phyloP scores from a whole-genome alignment of 2,888 invertebrate genomes.

The Pyrrhia umbra region DNA sequence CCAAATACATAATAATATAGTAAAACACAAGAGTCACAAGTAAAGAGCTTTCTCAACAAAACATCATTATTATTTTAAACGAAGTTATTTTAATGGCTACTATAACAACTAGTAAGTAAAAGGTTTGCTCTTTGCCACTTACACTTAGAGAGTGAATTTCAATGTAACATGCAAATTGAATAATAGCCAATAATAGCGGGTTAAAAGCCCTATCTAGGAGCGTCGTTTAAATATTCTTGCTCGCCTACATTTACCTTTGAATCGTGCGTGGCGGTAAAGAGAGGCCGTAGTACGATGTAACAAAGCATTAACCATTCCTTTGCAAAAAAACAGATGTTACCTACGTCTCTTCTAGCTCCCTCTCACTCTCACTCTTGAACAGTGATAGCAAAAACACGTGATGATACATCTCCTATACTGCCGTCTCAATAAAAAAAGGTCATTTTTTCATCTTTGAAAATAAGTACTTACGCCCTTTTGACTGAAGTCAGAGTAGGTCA shows the following conservation, averaged over 20 bases:
- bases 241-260: slow-evolving; percentile 25
- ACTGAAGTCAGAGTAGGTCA: slow-evolving; percentile 10
- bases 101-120: slow-evolving; percentile 14
- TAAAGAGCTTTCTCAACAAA: slow-evolving; percentile 26
- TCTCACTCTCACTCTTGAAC: too few species aligned
- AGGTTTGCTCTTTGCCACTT: slow-evolving; percentile 20
- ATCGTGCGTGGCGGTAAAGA: slow-evolving; percentile 33
- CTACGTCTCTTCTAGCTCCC: too few species aligned
- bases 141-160: slow-evolving; percentile 49
- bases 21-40: not conserved
- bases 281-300: too few species aligned
- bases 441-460: too few species aligned
- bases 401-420: too few species aligned
- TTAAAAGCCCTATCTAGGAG: slow-evolving; percentile 32
- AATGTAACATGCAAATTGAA: slow-evolving; percentile 57
- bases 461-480: too few species aligned
- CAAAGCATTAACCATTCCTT: too few species aligned
- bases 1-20: not conserved
- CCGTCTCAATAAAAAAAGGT: too few species aligned
- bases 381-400: too few species aligned
- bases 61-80: slow-evolving; percentile 25
- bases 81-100: slow-evolving; percentile 30
- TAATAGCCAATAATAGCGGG: slow-evolving; percentile 47
- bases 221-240: slow-evolving; percentile 55
- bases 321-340: too few species aligned